Evolutionary conservation across 2,113 vertebrate species (phyloP).

Genomic region (Amphiprion percula): DNA sequence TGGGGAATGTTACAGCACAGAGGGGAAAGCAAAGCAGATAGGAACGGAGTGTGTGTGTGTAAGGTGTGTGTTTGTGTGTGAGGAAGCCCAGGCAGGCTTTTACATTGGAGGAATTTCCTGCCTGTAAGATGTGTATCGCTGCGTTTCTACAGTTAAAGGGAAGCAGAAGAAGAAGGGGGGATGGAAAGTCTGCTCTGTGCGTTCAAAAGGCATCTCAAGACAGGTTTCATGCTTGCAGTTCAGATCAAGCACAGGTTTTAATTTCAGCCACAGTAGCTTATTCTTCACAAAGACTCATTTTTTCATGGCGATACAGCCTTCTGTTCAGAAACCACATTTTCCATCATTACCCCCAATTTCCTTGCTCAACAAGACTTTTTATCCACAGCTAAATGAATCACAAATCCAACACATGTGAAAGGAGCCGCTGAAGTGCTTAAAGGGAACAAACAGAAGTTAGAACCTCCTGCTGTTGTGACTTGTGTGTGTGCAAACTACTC

Average conservation of each 20-base stretch:
- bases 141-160: slow-evolving; percentile 40
- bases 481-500: slow-evolving; percentile 33
- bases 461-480: slow-evolving; percentile 31
- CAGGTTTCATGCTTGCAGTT: slow-evolving; percentile 40
- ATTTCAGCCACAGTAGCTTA: slow-evolving; percentile 24
- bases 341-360: slow-evolving; percentile 13
- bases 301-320: neutral
- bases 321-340: slow-evolving; percentile 29
- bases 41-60: slow-evolving; percentile 7
- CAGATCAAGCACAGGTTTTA: slow-evolving; percentile 28
- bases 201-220: slow-evolving; percentile 39
- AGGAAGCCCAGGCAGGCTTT: slow-evolving; percentile 77
- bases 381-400: slow-evolving; percentile 20
- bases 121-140: slow-evolving; percentile 75
- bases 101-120: slow-evolving; percentile 83
- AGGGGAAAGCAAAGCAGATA: slow-evolving; percentile 10
- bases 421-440: neutral
- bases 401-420: slow-evolving; percentile 25
- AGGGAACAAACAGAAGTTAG: slow-evolving; percentile 57
- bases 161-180: slow-evolving; percentile 9
- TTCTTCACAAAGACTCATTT: slow-evolving; percentile 32
- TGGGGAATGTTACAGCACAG: slow-evolving; percentile 55
- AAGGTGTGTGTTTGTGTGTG: slow-evolving; percentile 49
- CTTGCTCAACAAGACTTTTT: slow-evolving; percentile 26
- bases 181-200: neutral